Evolutionary conservation across 2,797 vertebrate genomes (phyloP).

Genomic region (Neopelma chrysocephalum): DNA sequence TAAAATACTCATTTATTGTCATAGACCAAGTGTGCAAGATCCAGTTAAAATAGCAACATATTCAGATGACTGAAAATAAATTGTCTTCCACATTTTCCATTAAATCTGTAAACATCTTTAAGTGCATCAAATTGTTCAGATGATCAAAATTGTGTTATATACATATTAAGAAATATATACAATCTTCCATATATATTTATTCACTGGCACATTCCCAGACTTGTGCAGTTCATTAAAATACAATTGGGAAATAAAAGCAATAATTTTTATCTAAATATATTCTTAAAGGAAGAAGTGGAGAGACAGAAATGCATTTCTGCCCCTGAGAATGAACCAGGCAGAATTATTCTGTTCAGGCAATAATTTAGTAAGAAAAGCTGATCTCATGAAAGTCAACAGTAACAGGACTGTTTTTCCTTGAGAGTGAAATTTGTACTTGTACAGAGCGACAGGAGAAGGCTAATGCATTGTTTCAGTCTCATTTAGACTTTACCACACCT

Average conservation of each 20-base stretch:
- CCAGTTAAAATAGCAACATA: not conserved
- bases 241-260: not conserved
- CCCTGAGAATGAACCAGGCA: not conserved
- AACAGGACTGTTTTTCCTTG: not conserved
- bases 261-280: not conserved
- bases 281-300: not conserved
- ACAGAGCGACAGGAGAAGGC: not conserved
- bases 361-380: not conserved
- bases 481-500: not conserved
- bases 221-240: not conserved
- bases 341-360: not conserved
- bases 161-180: constrained; percentile 21
- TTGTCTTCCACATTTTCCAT: not conserved
- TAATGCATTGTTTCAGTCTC: not conserved
- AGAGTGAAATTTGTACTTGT: not conserved
- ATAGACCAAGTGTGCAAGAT: not conserved
- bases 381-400: not conserved
- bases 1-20: constrained; percentile 23
- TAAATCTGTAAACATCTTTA: constrained; percentile 5
- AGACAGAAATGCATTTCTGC: not conserved
- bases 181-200: not conserved
- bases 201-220: not conserved
- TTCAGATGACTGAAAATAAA: not conserved
- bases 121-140: not conserved
- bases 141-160: not conserved